Evolutionary conservation across 2,113 vertebrate species (phyloP).

Genomic region (Varanus komodoensis): DNA sequence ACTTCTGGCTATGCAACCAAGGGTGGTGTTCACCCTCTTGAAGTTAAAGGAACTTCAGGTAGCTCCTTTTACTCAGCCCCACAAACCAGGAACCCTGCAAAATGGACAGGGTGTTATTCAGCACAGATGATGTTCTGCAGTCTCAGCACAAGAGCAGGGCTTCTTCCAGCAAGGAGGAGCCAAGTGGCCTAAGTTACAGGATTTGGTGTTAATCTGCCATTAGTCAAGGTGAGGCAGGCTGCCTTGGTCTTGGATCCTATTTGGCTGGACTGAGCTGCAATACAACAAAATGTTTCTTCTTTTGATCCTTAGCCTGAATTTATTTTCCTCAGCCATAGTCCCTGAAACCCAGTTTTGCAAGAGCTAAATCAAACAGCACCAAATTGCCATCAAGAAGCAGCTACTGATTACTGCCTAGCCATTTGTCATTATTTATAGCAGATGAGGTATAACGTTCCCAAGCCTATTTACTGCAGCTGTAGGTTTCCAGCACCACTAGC

Average conservation of each 20-base stretch:
- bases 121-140: neutral
- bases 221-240: neutral
- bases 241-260: neutral
- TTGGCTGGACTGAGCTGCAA: neutral
- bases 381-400: conserved; percentile 27
- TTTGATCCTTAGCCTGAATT: neutral
- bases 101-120: neutral
- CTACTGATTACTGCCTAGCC: conserved; percentile 13
- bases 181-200: neutral
- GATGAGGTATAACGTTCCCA: conserved; percentile 11
- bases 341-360: neutral
- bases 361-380: conserved; percentile 33
- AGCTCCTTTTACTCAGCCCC: neutral
- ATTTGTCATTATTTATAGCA: conserved; percentile 30
- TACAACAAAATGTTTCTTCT: neutral
- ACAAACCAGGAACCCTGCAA: neutral
- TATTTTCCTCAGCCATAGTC: neutral
- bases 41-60: too few relatives aligned
- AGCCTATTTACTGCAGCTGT: conserved; percentile 4
- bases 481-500: neutral
- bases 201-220: neutral
- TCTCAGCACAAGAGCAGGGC: neutral
- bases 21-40: too few relatives aligned
- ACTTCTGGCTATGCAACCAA: too few relatives aligned
- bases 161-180: neutral